A percentile compares a stretch with the other conserved stretches of the same genome.
Evolutionary conservation across 2,113 vertebrate genomes (phyloP).

Genomic region (Takifugu bimaculatus): DNA sequence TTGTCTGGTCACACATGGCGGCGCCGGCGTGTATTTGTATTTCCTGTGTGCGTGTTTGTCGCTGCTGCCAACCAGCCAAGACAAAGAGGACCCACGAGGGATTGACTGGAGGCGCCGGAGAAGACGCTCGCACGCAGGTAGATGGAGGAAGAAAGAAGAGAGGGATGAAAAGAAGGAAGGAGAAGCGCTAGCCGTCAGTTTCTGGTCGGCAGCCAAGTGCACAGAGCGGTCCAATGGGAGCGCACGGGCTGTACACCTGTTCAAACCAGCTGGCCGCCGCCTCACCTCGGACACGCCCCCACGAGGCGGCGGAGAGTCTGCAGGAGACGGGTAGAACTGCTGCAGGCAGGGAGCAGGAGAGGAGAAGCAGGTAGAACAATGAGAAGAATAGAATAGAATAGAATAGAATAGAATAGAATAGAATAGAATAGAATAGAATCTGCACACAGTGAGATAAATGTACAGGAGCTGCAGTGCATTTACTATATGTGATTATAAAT

Average conservation of each 20-base stretch:
- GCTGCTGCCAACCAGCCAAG: slow-evolving; percentile 28
- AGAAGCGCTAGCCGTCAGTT: slow-evolving; percentile 46
- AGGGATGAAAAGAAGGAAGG: neutral
- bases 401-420: too few species aligned
- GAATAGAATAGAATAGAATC: too few species aligned
- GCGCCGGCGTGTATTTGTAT: neutral
- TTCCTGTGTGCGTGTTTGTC: neutral
- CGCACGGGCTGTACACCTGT: slow-evolving; percentile 88
- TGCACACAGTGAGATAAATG: too few species aligned
- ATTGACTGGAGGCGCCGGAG: slow-evolving; percentile 10
- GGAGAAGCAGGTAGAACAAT: neutral
- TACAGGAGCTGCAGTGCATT: too few species aligned
- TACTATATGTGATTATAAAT: too few species aligned
- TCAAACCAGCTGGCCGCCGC: slow-evolving; percentile 86
- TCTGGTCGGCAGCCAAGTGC: slow-evolving; percentile 87
- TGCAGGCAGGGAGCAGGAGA: neutral
- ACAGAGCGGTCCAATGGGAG: slow-evolving; percentile 84
- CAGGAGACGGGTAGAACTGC: neutral
- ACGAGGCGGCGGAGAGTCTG: slow-evolving; percentile 1
- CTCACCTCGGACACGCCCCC: slow-evolving; percentile 65
- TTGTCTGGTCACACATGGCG: slow-evolving; percentile 53
- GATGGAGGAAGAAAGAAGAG: slow-evolving; percentile 3
- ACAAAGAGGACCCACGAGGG: slow-evolving; percentile 34
- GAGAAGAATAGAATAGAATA: too few species aligned
- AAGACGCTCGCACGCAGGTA: slow-evolving; percentile 6